Evolutionary conservation across 1,140 invertebrate genomes (phyloP), one percentile per base, ranked within the genome.

Genomic region (Caenorhabditis inopinata): DNA sequence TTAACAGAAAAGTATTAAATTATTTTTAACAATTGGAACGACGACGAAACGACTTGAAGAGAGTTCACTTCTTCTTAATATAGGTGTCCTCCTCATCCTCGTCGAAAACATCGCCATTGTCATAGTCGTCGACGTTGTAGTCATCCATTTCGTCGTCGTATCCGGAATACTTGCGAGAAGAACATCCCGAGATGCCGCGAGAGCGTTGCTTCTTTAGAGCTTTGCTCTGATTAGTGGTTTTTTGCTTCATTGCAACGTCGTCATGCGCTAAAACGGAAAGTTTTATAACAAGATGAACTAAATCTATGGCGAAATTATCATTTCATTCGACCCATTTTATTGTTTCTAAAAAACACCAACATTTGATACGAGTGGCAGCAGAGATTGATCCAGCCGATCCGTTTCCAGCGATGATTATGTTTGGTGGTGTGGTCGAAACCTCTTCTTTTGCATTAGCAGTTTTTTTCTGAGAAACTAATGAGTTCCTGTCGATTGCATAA

Each of bases 181-280:
- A 68, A 32, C 58, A 68, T 18, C 58, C 58, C 1, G 58, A 68
- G 58, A 68, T 68, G 35, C 58, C 58, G n/a, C 58, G 58, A 38
- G 32, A 38, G 14, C 58, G 58, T 38, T 68, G 32, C 32, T 68
- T 68, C n/a, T 68, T 68, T 16, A 68, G 32, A 5, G 58, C 58
- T 7, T 68, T 68, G 25, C 25, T 32, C 23, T 68, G 58, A 18
- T 21, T 38, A 5, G n/a, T 29, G n/a, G 53, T n/a, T 12, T 68
- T 68, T 12, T 38, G 58, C n/a, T 68, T 68, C 58, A 38, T 68
- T 14, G 32, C 32, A 38, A 68, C 12, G 0, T 68, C 58, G 32
- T 68, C 58, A 11, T 68, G 32, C 2, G 58, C 58, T 68, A 32
- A 38, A 68, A 68, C 1, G n/a, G 7, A 16, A 14, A 42, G 38